Evolutionary conservation across 2,113 vertebrate species (phyloP).

Genomic region (Malaclemys terrapin): DNA sequence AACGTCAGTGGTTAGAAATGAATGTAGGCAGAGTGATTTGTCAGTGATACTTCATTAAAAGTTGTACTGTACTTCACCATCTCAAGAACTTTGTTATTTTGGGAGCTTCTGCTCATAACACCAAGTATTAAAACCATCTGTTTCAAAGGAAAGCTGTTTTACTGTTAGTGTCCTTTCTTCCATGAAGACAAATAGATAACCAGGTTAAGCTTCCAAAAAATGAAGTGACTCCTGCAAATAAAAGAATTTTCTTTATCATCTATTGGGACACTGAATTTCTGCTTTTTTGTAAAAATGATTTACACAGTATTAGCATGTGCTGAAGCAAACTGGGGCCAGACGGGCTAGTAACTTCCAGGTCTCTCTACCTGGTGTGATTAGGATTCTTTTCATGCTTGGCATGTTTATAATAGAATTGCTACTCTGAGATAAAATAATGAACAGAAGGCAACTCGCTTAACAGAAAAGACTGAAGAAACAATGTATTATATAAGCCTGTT

Average conservation of each 20-base stretch:
- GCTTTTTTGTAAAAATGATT: not conserved
- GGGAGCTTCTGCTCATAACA: constrained; percentile 5
- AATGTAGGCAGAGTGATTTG: not conserved
- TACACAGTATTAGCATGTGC: constrained; percentile 11
- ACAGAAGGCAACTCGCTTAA: constrained; percentile 35
- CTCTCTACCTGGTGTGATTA: constrained; percentile 48
- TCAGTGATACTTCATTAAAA: constrained; percentile 28
- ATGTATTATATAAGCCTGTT: constrained; percentile 18
- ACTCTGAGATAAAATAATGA: constrained; percentile 33
- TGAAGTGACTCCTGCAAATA: not conserved
- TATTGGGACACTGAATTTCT: not conserved
- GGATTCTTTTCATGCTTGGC: constrained; percentile 54
- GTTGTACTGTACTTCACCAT: constrained; percentile 30
- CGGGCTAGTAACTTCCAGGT: constrained; percentile 31
- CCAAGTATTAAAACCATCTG: not conserved
- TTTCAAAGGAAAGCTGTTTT: constrained; percentile 40
- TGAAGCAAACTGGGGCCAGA: constrained; percentile 34
- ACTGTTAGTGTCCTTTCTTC: not conserved
- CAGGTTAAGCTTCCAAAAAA: constrained; percentile 18
- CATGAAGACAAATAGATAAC: not conserved
- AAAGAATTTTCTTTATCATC: not conserved
- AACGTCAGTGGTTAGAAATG: constrained; percentile 22
- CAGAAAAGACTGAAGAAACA: constrained; percentile 10
- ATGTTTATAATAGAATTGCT: constrained; percentile 18
- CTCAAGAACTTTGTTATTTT: constrained; percentile 4